Evolutionary conservation across 1,140 invertebrate species (phyloP).

Genomic region (Mactra quadrangularis): DNA sequence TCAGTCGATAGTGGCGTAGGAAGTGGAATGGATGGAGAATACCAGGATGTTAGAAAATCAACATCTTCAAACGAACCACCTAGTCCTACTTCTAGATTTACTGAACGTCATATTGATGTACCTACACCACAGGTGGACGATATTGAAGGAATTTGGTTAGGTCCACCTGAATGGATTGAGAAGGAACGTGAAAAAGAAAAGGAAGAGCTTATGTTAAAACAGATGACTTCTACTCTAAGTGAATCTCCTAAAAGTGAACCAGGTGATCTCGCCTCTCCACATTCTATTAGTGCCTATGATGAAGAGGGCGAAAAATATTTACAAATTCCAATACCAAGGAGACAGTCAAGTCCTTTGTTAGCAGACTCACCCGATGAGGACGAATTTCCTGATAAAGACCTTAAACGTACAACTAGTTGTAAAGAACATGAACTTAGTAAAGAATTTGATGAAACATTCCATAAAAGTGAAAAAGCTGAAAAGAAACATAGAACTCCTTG

Average conservation of each 20-base stretch:
- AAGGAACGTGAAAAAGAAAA: conserved; percentile 70
- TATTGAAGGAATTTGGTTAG: conserved; percentile 76
- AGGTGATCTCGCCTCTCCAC: conserved; percentile 33
- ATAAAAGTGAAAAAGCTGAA: conserved; percentile 65
- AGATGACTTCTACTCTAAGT: conserved; percentile 50
- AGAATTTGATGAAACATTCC: conserved; percentile 40
- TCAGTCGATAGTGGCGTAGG: conserved; percentile 77
- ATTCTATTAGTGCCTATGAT: conserved; percentile 22
- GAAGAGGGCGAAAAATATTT: conserved; percentile 66
- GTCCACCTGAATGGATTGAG: conserved; percentile 79
- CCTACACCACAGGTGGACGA: conserved; percentile 63
- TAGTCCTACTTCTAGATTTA: conserved; percentile 69
- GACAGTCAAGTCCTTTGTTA: conserved; percentile 78
- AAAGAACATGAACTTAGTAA: conserved; percentile 65
- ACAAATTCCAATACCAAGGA: conserved; percentile 70
- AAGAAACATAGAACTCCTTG: conserved; percentile 86
- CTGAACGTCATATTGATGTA: conserved; percentile 56
- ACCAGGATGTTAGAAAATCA: conserved; percentile 68
- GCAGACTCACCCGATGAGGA: conserved; percentile 63
- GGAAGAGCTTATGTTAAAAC: conserved; percentile 61
- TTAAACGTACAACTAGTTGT: conserved; percentile 75
- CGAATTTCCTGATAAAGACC: conserved; percentile 47
- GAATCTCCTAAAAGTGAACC: conserved; percentile 56
- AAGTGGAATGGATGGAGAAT: conserved; percentile 72
- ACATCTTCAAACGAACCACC: conserved; percentile 74